phyloP scores from a whole-genome alignment of 2,888 invertebrate genomes.

The Suillia variegata region DNA sequence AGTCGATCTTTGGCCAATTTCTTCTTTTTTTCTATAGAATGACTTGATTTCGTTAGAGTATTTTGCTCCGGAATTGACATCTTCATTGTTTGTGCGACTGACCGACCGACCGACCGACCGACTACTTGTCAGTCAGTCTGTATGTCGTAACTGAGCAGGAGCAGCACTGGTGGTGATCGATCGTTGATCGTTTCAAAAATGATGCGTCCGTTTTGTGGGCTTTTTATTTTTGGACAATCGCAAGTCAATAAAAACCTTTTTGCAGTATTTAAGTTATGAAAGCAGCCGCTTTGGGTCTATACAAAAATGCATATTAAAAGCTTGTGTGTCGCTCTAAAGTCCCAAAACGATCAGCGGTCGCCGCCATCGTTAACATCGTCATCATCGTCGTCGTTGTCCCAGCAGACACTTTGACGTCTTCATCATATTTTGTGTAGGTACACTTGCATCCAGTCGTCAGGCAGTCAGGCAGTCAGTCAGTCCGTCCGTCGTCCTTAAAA shows the following conservation, averaged over 20 bases:
- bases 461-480: not conserved
- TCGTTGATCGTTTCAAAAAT: not conserved
- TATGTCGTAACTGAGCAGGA: too few species aligned
- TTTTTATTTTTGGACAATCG: not conserved
- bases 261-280: too few species aligned
- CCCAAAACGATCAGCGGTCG: too few species aligned
- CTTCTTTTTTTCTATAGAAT: constrained; percentile 16
- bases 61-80: constrained; percentile 38
- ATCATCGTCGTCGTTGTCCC: too few species aligned
- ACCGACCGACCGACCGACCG: not conserved
- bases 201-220: not conserved
- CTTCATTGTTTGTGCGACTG: constrained; percentile 41
- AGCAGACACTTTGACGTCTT: constrained; percentile 20
- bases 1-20: constrained; percentile 29
- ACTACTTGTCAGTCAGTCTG: not conserved
- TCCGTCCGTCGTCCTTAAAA: too few species aligned
- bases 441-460: too few species aligned
- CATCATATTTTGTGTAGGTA: constrained; percentile 17
- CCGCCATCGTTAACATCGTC: too few species aligned
- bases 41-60: constrained; percentile 42
- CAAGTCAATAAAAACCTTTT: constrained; percentile 12
- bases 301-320: not conserved
- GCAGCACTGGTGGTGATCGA: not conserved
- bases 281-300: too few species aligned
- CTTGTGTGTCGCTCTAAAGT: constrained; percentile 40